These are phyloP conservation scores for Ormyrus labotus DNA, from an alignment of 2,888 invertebrate species.

Conservation along the genomic window DNA sequence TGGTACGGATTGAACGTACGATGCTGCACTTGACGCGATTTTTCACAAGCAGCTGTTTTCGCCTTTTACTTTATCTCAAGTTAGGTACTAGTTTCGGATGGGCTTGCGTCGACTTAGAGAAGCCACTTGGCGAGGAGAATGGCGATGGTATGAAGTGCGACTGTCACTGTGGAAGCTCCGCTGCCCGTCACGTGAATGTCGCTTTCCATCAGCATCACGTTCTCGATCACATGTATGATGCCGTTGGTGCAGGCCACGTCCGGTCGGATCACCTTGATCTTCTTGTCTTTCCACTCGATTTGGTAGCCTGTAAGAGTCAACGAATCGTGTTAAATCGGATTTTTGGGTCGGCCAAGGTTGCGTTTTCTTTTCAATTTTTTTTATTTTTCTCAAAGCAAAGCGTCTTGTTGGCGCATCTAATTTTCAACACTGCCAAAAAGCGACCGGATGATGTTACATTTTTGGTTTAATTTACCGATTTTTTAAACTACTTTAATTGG, in stretches of 20 bases:
- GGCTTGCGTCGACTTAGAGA: constrained; percentile 37
- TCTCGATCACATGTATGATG: constrained; percentile 95
- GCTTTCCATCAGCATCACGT: constrained; percentile 88
- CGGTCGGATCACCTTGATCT: constrained; percentile 90
- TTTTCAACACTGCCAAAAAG: constrained; percentile 24
- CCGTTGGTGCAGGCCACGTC: constrained; percentile 98
- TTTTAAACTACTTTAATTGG: no score
- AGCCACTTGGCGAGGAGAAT: constrained; percentile 75
- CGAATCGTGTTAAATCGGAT: background rate
- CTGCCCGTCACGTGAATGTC: constrained; percentile 85
- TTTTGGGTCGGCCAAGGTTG: no score
- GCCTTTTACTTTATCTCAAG: background rate
- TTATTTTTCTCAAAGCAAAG: constrained; percentile 30
- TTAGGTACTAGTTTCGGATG: constrained; percentile 6
- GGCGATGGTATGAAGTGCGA: constrained; percentile 64
- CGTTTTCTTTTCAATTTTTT: background rate
- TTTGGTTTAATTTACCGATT: no score
- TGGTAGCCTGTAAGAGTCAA: constrained; percentile 82
- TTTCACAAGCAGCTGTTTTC: no score
- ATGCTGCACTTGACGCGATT: background rate
- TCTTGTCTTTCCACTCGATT: constrained; percentile 90
- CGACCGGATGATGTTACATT: no score
- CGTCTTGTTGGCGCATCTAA: constrained; percentile 19
- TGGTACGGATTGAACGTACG: constrained; percentile 23
- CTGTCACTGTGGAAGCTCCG: constrained; percentile 66